A percentile compares a stretch with the other conserved stretches of the same genome.
Evolutionary conservation across 92 coral and sea anemone species (phyloP).

Genomic region (Phenganax stokvisi): DNA sequence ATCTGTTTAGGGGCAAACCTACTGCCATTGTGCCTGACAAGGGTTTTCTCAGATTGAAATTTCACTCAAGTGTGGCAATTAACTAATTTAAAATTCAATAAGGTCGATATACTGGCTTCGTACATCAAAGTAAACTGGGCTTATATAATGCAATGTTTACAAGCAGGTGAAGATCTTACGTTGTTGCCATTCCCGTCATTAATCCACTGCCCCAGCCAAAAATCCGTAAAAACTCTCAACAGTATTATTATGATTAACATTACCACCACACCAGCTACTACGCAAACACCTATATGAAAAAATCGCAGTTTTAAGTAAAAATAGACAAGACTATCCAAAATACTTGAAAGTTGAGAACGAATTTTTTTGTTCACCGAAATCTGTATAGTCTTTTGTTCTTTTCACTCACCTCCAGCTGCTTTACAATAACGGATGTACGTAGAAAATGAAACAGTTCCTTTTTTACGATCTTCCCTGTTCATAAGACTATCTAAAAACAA

Average conservation of each 20-base stretch:
- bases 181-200: constrained; percentile 36
- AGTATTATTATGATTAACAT: constrained; percentile 50
- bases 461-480: constrained; percentile 62
- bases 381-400: too few relatives aligned
- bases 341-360: too few relatives aligned
- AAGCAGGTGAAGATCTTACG: not conserved
- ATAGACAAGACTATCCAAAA: too few relatives aligned
- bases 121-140: too few relatives aligned
- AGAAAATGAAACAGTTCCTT: constrained; percentile 55
- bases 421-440: constrained; percentile 57
- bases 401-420: constrained; percentile 64
- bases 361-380: too few relatives aligned
- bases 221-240: constrained; percentile 63
- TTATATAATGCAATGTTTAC: too few relatives aligned
- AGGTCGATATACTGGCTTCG: too few relatives aligned
- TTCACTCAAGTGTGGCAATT: too few relatives aligned
- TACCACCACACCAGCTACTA: constrained; percentile 48
- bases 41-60: too few relatives aligned
- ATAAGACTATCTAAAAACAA: constrained; percentile 52
- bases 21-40: too few relatives aligned
- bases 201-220: constrained; percentile 60
- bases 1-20: too few relatives aligned
- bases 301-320: not conserved
- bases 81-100: too few relatives aligned
- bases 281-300: constrained; percentile 51